Conservation (phyloP, 2,797 vertebrate genomes). For the Sphenopsis melanotis region DNA sequence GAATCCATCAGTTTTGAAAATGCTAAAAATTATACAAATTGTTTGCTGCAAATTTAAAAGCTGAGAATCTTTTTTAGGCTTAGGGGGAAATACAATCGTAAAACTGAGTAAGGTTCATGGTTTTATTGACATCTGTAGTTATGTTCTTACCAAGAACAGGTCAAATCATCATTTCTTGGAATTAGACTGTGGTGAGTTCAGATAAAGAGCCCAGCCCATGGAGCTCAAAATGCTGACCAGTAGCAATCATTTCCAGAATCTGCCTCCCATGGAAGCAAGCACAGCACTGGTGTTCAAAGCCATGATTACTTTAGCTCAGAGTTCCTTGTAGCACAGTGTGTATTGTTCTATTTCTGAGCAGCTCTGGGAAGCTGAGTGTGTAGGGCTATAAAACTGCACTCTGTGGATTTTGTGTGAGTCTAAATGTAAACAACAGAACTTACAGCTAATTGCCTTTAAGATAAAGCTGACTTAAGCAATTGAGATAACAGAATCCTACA, state of each 20-base stretch:
- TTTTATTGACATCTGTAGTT: slow-evolving; percentile 18
- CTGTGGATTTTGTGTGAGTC: background rate
- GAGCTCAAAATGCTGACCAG: slow-evolving; percentile 46
- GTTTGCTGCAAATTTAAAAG: background rate
- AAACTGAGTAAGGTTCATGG: background rate
- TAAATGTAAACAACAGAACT: slow-evolving; percentile 62
- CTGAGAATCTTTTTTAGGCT: background rate
- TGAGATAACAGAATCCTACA: slow-evolving; percentile 69
- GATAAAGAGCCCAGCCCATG: slow-evolving; percentile 58
- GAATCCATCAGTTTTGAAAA: background rate
- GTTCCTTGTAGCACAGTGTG: background rate
- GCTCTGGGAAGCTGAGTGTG: background rate
- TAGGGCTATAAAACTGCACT: background rate
- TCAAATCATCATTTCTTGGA: slow-evolving; percentile 50
- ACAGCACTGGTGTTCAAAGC: background rate
- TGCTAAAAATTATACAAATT: background rate
- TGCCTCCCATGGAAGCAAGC: background rate
- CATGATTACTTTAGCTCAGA: background rate
- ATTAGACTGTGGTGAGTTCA: slow-evolving; percentile 36
- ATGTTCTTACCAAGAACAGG: slow-evolving; percentile 23
- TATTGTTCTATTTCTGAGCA: background rate
- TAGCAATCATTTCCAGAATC: slow-evolving; percentile 59
- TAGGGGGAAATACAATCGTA: background rate
- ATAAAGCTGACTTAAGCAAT: slow-evolving; percentile 73
- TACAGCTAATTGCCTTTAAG: slow-evolving; percentile 62